Evolutionary conservation across 1,140 invertebrate genomes (phyloP).

Genomic region (Hyles vespertilio): DNA sequence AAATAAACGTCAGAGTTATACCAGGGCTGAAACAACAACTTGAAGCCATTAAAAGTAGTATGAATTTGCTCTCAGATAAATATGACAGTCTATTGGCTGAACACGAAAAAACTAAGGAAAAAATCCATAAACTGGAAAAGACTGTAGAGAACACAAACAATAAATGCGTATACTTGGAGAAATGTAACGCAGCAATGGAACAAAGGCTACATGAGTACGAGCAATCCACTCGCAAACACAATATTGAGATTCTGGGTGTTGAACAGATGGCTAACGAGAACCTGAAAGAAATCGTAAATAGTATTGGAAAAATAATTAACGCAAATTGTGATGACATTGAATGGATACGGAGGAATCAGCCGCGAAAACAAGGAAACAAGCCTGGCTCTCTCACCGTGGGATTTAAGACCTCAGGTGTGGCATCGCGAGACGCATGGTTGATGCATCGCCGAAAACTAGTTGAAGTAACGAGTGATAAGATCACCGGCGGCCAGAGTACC

Average conservation of each 20-base stretch:
- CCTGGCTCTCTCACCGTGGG: too few species aligned
- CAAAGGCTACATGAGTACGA: constrained; percentile 18
- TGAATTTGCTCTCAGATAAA: constrained; percentile 19
- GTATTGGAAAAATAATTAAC: too few species aligned
- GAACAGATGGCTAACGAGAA: constrained; percentile 3
- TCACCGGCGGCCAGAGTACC: too few species aligned
- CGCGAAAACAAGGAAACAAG: too few species aligned
- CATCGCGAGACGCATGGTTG: too few species aligned
- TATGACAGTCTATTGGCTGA: constrained; percentile 17
- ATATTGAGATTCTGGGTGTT: constrained; percentile 18
- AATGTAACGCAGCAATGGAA: constrained; percentile 16
- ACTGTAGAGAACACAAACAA: constrained; percentile 16
- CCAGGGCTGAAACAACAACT: constrained; percentile 12
- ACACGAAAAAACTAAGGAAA: constrained; percentile 16
- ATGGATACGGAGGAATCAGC: too few species aligned
- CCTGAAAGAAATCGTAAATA: too few species aligned
- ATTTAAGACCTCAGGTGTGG: too few species aligned
- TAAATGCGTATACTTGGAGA: constrained; percentile 21
- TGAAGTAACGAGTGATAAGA: too few species aligned
- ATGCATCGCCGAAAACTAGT: too few species aligned
- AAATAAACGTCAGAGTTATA: background rate
- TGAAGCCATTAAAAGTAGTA: constrained; percentile 10
- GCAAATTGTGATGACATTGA: too few species aligned
- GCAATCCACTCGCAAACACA: constrained; percentile 16
- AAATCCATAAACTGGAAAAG: constrained; percentile 19